Base-by-base conservation (phyloP, 2,888 invertebrate genomes). In the Cremastinae sp. region DNA sequence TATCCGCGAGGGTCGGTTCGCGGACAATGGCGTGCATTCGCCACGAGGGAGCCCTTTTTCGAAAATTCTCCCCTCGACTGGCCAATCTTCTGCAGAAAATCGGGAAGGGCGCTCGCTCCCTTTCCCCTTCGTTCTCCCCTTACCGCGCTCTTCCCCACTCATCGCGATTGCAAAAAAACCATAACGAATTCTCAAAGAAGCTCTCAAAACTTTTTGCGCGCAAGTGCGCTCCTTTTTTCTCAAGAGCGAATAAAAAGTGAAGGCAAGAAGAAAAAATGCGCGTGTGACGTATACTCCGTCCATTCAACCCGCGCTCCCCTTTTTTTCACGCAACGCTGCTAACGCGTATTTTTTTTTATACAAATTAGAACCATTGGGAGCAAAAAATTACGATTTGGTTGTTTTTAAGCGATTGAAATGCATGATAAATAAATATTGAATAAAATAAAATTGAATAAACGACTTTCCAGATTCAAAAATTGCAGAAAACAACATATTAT, bases 131-230 rank as follows among this genome's bases (percentile, higher is more conserved):
- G n/a, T 38, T 41, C 64, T 53, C 41, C 7, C 22, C 38, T 51
- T 51, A 18, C 20, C 28, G 45, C 28, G 18, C 51, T 51, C 38
- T 20, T 45, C 36, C 20, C 66, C 47, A 66, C 61, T 66, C 61
- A 74, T 74, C 73, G 66, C 54, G 66, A 43, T 74, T 74, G 61
- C 61, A 61, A 66, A 22, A 59, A 54, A 38, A 53, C 70, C 62
- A 61, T 61, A 38, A 34, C 59, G 61, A 53, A 45, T 54, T 38
- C 14, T 41, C 36, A 62, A 10, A 36, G 34, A 45, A 70, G 70
- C 70, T 61, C 70, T 70, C 62, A 34, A 45, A 70, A 45, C 61
- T 70, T 61, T 53, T 53, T 45, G 58, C 22, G 58, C 38, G 45
- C 34, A 53, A 61, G 70, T 62, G 53, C 54, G 34, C 45, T 38